Conservation (phyloP, 2,797 vertebrate genomes). For the Dromococcyx pavoninus region DNA sequence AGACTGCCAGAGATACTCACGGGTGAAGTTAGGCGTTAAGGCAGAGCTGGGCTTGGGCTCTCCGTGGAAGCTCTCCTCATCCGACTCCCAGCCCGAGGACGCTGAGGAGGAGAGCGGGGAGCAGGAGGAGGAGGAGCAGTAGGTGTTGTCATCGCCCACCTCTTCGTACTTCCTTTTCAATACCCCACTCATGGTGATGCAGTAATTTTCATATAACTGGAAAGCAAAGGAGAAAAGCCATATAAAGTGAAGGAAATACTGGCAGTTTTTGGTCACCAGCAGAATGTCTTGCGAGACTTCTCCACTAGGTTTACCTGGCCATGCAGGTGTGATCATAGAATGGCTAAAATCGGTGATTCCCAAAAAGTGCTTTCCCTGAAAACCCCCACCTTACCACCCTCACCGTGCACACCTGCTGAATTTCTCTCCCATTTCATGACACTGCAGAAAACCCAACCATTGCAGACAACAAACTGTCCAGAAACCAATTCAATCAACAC, state of each 20-base stretch:
- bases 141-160: conserved; percentile 89
- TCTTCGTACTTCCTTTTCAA: conserved; percentile 97
- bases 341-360: neutral
- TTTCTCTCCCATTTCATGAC: neutral
- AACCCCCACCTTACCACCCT: neutral
- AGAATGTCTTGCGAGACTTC: neutral
- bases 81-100: conserved; percentile 87
- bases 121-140: conserved; percentile 84
- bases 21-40: conserved; percentile 81
- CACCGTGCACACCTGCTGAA: neutral
- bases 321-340: neutral
- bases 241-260: neutral
- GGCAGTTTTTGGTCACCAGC: neutral
- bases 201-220: conserved; percentile 63
- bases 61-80: conserved; percentile 86
- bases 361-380: neutral
- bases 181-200: conserved; percentile 87
- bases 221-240: neutral
- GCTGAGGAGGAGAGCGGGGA: conserved; percentile 83
- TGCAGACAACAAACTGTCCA: neutral
- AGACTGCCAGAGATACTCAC: conserved; percentile 79
- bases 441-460: rapidly evolving
- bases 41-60: conserved; percentile 82
- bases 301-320: neutral
- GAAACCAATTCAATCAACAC: conserved; percentile 1